Evolutionary conservation across 1,140 invertebrate genomes (phyloP), one percentile per base, ranked within the genome.

Genomic region (Manduca sexta): DNA sequence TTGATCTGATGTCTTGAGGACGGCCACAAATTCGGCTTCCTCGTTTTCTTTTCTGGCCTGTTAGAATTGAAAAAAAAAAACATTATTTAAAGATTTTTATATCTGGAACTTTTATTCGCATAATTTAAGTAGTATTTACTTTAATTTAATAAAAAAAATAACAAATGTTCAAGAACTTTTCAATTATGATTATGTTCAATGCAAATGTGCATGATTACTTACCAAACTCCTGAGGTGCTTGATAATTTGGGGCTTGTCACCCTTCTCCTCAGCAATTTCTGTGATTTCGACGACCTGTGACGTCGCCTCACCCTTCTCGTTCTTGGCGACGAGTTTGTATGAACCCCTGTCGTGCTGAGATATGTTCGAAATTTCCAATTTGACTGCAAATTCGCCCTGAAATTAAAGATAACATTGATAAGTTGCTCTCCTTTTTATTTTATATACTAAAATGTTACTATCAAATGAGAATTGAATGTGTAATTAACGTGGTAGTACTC

Each of bases 221-320:
- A 94, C 93, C 65, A 91, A 88, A 63, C 92, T 91, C 60, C 90
- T 91, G 15, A 96, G 88, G 63, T 91, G 91, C 64, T 93, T 92
- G 38, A 88, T 88, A 62, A 96, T 91, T 68, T 91, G 90, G 7
- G 91, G 91, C 63, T 92, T 92, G 33, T 91, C 90, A 44, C 92
- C 91, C 71, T 90, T 89, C 59, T 93, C 91, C 64, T 91, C 91
- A 4, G 92, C 92, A 62, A 96, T 91, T 64, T 96, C 93, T 30
- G 91, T 91, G 8, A 97, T 91, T 82, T 95, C 92, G 0, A 98
- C 94, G 45, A 92, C 89, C 80, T 96, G 93, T n/a, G 95, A 97
- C 18, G 92, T 92, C 1, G 94, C 94, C 88, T 97, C 95, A 52
- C 96, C 96, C 80, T 97, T 97, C 69, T 97, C 95, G 69, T 97